Percentiles rank a stretch among this genome's conserved stretches.
Conservation (phyloP, 2,797 vertebrate genomes). For the Mus caroli region DNA sequence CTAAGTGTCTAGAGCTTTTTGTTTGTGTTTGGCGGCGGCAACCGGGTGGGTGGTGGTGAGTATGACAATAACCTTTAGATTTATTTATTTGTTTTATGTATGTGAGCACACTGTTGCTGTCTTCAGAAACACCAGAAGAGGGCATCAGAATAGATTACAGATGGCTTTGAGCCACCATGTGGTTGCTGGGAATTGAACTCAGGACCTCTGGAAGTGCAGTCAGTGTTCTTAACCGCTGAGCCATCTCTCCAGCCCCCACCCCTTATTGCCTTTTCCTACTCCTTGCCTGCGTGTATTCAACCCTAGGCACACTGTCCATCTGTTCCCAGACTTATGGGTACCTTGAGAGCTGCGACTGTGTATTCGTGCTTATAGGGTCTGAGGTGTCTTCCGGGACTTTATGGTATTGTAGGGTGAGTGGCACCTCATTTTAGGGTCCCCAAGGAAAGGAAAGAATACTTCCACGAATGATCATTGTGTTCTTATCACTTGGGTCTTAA, state of each 20-base stretch:
- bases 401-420: neutral
- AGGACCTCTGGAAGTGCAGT: too few species aligned
- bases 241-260: too few species aligned
- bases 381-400: slow-evolving; percentile 7
- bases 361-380: slow-evolving; percentile 29
- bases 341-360: neutral
- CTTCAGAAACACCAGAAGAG: too few species aligned
- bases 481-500: slow-evolving; percentile 55
- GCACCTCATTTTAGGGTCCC: neutral
- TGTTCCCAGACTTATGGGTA: neutral
- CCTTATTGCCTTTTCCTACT: neutral
- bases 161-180: too few species aligned
- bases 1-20: neutral
- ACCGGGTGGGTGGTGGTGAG: fast-evolving
- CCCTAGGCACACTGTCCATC: neutral
- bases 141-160: too few species aligned
- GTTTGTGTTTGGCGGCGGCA: neutral
- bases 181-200: too few species aligned
- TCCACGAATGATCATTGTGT: neutral
- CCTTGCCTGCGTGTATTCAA: neutral
- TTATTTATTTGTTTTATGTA: too few species aligned
- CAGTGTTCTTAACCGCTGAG: too few species aligned
- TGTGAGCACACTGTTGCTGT: too few species aligned
- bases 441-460: slow-evolving; percentile 27
- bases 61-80: neutral